These are phyloP conservation scores for Capitulum mitella DNA, from an alignment of 2,888 invertebrate species.

Conservation along the genomic window DNA sequence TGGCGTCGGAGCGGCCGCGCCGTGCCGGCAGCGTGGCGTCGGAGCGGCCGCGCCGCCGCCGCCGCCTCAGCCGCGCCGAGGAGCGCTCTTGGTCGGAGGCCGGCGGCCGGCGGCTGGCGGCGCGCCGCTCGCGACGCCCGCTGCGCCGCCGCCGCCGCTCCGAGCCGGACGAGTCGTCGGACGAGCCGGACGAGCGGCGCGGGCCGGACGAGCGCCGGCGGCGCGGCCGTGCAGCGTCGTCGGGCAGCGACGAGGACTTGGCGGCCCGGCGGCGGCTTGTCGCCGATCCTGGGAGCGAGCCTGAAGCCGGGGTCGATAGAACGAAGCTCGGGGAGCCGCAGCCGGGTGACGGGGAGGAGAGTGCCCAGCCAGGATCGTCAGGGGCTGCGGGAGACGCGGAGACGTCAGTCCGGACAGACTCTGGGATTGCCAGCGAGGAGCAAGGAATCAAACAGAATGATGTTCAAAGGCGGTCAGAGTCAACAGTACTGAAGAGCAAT, in stretches of 20 bases:
- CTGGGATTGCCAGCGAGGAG: background rate
- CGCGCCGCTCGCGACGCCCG: background rate
- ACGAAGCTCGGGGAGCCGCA: no score
- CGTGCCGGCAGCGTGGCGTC: slow-evolving; percentile 3
- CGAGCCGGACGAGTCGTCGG: background rate
- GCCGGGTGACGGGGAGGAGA: no score
- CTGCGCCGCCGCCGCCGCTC: background rate
- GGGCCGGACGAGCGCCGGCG: background rate
- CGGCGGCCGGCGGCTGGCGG: background rate
- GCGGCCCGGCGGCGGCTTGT: background rate
- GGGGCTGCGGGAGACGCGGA: background rate
- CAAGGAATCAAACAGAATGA: background rate
- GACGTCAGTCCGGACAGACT: background rate
- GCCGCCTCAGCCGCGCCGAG: background rate
- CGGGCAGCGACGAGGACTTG: no score
- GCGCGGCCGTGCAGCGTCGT: no score
- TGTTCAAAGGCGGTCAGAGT: no score
- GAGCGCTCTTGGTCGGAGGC: slow-evolving; percentile 2
- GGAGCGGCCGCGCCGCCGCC: background rate
- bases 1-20: background rate
- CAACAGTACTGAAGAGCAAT: background rate
- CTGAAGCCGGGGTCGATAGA: no score
- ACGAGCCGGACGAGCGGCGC: slow-evolving; percentile 3
- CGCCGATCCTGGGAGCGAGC: no score
- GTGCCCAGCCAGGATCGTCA: no score